phyloP scores from a whole-genome alignment of 53 echinoderm and acorn worm species.

The Pentamera pediparva region DNA sequence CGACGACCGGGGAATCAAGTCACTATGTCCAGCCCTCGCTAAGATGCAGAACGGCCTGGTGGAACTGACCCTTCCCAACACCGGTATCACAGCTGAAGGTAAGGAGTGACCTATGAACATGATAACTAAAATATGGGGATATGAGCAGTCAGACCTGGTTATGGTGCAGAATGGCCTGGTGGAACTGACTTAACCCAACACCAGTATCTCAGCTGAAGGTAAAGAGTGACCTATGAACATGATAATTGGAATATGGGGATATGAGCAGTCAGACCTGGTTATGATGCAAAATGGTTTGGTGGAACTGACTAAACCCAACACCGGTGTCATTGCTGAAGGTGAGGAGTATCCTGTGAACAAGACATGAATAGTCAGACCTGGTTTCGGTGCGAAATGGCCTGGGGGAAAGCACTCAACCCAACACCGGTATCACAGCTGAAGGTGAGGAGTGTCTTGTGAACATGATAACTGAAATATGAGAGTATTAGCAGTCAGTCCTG shows the following conservation, averaged over 20 bases:
- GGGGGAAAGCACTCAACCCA: constrained; percentile 52
- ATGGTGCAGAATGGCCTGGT: constrained; percentile 76
- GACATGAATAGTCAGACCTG: too few species aligned
- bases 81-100: constrained; percentile 83
- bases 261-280: too few species aligned
- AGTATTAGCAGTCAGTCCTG: too few species aligned
- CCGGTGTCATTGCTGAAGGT: constrained; percentile 78
- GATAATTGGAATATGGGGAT: too few species aligned
- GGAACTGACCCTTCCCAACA: constrained; percentile 61
- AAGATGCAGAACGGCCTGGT: constrained; percentile 76
- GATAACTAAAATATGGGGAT: too few species aligned
- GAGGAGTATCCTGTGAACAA: too few species aligned
- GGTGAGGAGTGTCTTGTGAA: constrained; percentile 55
- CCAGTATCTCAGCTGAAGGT: constrained; percentile 82
- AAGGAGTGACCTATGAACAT: too few species aligned
- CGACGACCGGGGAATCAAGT: constrained; percentile 79
- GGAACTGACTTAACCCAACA: constrained; percentile 60
- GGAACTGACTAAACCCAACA: constrained; percentile 56
- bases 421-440: constrained; percentile 68
- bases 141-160: too few species aligned
- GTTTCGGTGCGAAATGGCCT: too few species aligned
- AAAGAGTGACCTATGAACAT: too few species aligned
- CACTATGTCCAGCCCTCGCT: constrained; percentile 57
- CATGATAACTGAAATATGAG: too few species aligned
- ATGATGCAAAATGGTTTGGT: too few species aligned